These are phyloP conservation scores for Oryzias dopingdopingensis DNA, from an alignment of 2,797 vertebrate species.

Conservation along the genomic window DNA sequence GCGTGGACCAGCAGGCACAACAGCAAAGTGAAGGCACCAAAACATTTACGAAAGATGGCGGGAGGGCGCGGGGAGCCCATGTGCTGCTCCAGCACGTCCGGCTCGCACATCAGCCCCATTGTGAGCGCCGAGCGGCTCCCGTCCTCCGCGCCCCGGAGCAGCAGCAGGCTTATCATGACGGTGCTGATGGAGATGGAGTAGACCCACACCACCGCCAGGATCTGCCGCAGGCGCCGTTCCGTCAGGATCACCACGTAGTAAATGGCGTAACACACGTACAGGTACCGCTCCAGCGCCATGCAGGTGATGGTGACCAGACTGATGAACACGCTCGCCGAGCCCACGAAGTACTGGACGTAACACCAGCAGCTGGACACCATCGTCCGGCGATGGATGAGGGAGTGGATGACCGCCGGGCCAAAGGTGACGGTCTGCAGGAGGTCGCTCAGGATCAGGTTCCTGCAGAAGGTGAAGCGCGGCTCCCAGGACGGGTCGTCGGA, in stretches of 20 bases:
- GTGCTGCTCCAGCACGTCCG: constrained; percentile 60
- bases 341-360: constrained; percentile 52
- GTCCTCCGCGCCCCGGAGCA: constrained; percentile 13
- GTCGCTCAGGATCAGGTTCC: constrained; percentile 63
- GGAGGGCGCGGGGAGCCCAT: constrained; percentile 54
- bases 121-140: neutral
- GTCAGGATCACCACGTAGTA: constrained; percentile 57
- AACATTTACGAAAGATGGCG: constrained; percentile 44
- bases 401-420: constrained; percentile 47
- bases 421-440: constrained; percentile 54
- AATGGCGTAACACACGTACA: constrained; percentile 68
- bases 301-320: constrained; percentile 63
- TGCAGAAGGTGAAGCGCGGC: constrained; percentile 56
- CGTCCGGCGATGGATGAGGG: constrained; percentile 41
- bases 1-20: constrained; percentile 49
- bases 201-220: constrained; percentile 47
- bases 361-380: constrained; percentile 55
- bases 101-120: constrained; percentile 60
- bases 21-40: constrained; percentile 18
- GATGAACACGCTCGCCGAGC: constrained; percentile 45
- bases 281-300: constrained; percentile 72
- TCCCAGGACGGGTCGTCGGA: constrained; percentile 62
- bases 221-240: constrained; percentile 24
- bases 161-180: constrained; percentile 20
- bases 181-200: constrained; percentile 20